A percentile compares a stretch with the other conserved stretches of the same genome.
Conservation (phyloP, 2,888 invertebrate species). For the Emmelina monodactyla region DNA sequence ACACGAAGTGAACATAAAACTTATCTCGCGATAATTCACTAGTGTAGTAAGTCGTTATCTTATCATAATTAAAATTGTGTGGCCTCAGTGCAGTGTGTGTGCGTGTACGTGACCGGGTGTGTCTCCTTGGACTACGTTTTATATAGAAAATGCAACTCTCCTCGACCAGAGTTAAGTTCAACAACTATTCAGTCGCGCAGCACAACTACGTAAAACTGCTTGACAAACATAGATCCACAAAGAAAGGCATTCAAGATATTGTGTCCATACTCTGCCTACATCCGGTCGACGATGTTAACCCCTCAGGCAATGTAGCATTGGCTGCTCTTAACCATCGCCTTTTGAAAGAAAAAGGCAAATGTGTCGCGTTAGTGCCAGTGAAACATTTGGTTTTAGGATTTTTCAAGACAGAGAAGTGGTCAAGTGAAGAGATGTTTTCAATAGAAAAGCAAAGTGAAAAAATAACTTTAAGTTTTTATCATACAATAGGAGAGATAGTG, state of each 20-base stretch:
- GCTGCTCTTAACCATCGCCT: too few relatives aligned
- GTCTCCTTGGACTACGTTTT: conserved; percentile 14
- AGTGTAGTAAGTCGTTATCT: conserved; percentile 29
- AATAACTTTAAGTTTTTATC: too few relatives aligned
- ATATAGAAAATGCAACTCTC: conserved; percentile 57
- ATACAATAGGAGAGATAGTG: too few relatives aligned
- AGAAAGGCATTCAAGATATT: conserved; percentile 42
- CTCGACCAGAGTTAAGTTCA: conserved; percentile 46
- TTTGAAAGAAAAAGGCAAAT: too few relatives aligned
- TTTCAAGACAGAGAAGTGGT: too few relatives aligned
- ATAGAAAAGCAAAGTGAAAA: too few relatives aligned
- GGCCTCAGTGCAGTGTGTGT: conserved; percentile 10
- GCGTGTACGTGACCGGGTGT: conserved; percentile 29
- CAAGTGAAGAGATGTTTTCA: too few relatives aligned
- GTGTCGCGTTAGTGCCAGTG: too few relatives aligned
- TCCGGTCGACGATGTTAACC: conserved; percentile 16
- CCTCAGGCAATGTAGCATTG: too few relatives aligned
- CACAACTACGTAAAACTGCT: conserved; percentile 50
- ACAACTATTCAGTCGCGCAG: conserved; percentile 40
- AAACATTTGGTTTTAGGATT: too few relatives aligned
- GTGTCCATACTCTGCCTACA: conserved; percentile 46
- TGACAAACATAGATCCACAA: conserved; percentile 34
- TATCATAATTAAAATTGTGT: conserved; percentile 35
- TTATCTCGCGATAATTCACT: too few relatives aligned
- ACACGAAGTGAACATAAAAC: too few relatives aligned